Evolutionary conservation across 2,888 invertebrate genomes (phyloP), one percentile per base, ranked within the genome.

Genomic region (Metellina segmentata): DNA sequence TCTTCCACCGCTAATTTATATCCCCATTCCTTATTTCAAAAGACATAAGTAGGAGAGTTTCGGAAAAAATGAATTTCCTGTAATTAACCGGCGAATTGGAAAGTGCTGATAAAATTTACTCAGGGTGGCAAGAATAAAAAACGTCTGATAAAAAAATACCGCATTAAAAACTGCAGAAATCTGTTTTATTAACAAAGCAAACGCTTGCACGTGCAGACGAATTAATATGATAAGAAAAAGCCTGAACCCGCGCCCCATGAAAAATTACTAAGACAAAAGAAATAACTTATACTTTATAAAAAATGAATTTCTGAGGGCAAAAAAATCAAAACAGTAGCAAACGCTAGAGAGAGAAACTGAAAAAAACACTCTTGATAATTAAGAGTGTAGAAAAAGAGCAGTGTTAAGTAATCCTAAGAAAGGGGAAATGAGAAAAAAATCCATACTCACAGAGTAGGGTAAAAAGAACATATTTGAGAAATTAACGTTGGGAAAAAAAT

Each of bases 161-260:
- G 11, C 79, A 87, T 87, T 87, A 81, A 81, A 78, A 79, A 72
- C 71, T 70, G 7, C 70, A 52, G 77, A 89, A 89, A 89, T 70
- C 70, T 82, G 61, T 77, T 51, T 82, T 83, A 89, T 89, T 89
- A 89, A 77, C 89, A 77, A 89, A 82, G 75, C 82, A 77, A 89
- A 82, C 52, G 75, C 53, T 9, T 16, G 61, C 48, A 53, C 72
- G 75, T 19, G 82, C 61, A 89, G 74, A 11, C 20, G 77, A 89
- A 81, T 89, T 82, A 89, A 89, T 83, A 75, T 69, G 82, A 82
- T 89, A 77, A 52, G 82, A 89, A 16, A 70, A 70, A 49, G 49
- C 69, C 8, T 16, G 74, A 19, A 52, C 78, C 11, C 72, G 8
- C 13, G 48, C 51, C 70, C 70, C 70, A 51, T 78, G 86, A 86